Base-by-base conservation (phyloP, 2,113 vertebrate genomes). In the Chelonoidis abingdonii region DNA sequence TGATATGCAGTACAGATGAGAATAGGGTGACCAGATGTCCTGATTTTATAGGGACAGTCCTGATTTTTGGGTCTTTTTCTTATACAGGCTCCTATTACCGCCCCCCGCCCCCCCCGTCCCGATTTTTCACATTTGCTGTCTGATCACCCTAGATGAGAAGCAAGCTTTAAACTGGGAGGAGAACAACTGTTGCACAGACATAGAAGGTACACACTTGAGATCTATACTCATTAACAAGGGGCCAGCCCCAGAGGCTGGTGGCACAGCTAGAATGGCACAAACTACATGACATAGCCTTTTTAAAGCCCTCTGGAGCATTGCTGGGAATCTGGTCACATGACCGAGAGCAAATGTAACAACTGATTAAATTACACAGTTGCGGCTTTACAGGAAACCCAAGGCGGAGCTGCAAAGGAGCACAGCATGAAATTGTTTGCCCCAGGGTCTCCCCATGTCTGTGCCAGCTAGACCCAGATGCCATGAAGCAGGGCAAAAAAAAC, bases 201-300 rank as follows among this genome's bases (percentile, higher is more conserved):
- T 14, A 83, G 14, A 22, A 49, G 54, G 27, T 44, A 24, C 5
- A 25, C 13, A 50, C 44, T 16, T 44, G 56, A n/a, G 31, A 78
- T 47, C 22, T 2, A n/a, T 25, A 19, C 16, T 25, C 22, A 52
- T 53, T n/a, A 57, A 47, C 19, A 0, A 0, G 0, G 2, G 47
- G 10, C 2, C 31, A 80, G 76, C 16, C 76, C 29, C 69, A 14
- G 12, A 47, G 76, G n/a, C 1, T 19, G 52, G 41, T 22, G 41
- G 7, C 19, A 16, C 56, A 72, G 72, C 83, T 35, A 79, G 0
- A 49, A 5, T 4, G 14, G 7, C 2, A 25, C 59, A 65, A n/a
- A 84, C 24, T 6, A 22, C 83, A 87, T 14, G 76, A 57, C 94
- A 1, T 1, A 4, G 2, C 22, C 29, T 83, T 44, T 75, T 31